Conservation (phyloP, 2,797 vertebrate genomes). For the Hephaestus fuliginosus region DNA sequence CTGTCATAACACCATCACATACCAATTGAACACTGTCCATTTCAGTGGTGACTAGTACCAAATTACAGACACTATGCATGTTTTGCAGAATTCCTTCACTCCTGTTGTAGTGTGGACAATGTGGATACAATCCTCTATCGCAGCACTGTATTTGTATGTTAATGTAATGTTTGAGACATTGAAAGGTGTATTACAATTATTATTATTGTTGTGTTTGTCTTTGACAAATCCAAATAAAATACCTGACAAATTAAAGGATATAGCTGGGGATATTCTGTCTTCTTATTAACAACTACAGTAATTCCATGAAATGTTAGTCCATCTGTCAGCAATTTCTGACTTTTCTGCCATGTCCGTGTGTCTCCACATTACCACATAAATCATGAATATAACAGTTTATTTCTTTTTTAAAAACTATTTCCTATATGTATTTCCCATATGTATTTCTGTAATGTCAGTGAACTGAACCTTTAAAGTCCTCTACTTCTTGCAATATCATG, state of each 20-base stretch:
- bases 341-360: too few species aligned
- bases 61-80: neutral
- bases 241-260: too few species aligned
- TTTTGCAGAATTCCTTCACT: neutral
- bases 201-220: neutral
- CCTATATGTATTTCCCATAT: too few species aligned
- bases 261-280: neutral
- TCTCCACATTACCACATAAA: neutral
- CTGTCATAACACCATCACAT: neutral
- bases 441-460: constrained; percentile 23
- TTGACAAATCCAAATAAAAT: too few species aligned
- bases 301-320: too few species aligned
- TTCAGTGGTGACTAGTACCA: neutral
- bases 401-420: neutral
- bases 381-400: too few species aligned
- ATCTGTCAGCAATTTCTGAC: neutral
- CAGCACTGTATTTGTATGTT: neutral
- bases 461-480: constrained; percentile 35
- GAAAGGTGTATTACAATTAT: neutral
- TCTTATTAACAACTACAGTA: neutral
- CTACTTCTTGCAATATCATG: constrained; percentile 33
- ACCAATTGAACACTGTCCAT: neutral
- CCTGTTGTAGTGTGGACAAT: neutral
- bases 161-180: neutral
- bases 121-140: neutral